Conservation (phyloP, 2,113 vertebrate species). For the Coreoperca whiteheadi region DNA sequence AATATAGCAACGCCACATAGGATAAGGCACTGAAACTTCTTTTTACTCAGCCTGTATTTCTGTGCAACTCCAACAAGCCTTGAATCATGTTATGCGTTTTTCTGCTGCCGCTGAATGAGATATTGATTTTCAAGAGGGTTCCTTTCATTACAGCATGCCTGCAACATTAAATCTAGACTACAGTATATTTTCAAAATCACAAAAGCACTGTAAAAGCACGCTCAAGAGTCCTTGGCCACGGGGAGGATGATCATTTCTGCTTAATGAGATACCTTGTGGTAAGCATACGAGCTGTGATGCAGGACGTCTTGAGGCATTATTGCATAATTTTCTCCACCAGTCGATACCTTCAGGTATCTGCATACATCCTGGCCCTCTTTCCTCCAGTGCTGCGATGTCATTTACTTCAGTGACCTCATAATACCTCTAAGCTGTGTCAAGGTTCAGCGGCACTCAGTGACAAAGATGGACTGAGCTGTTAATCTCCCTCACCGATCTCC, state of each 20-base stretch:
- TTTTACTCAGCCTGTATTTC: slow-evolving; percentile 18
- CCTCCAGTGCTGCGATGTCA: slow-evolving; percentile 43
- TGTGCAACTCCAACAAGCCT: slow-evolving; percentile 29
- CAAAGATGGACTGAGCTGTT: slow-evolving; percentile 81
- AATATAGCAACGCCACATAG: slow-evolving; percentile 20
- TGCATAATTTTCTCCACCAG: slow-evolving; percentile 35
- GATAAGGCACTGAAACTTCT: slow-evolving; percentile 33
- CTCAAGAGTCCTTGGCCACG: neutral
- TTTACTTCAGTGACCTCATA: slow-evolving; percentile 75
- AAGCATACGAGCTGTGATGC: neutral
- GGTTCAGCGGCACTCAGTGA: slow-evolving; percentile 74
- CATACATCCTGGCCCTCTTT: slow-evolving; percentile 36
- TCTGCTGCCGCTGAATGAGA: slow-evolving; percentile 52
- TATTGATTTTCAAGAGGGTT: slow-evolving; percentile 66
- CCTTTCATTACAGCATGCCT: slow-evolving; percentile 46
- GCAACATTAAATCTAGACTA: slow-evolving; percentile 41
- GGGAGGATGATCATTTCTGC: slow-evolving; percentile 7
- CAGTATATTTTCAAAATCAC: slow-evolving; percentile 43
- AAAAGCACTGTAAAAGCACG: slow-evolving; percentile 35
- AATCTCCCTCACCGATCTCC: slow-evolving; percentile 79
- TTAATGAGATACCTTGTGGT: slow-evolving; percentile 13
- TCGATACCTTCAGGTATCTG: slow-evolving; percentile 40
- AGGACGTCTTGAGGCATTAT: slow-evolving; percentile 6
- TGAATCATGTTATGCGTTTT: slow-evolving; percentile 58
- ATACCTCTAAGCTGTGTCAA: slow-evolving; percentile 79